phyloP scores from a whole-genome alignment of 2,797 vertebrate genomes.

The Acomys russatus region DNA sequence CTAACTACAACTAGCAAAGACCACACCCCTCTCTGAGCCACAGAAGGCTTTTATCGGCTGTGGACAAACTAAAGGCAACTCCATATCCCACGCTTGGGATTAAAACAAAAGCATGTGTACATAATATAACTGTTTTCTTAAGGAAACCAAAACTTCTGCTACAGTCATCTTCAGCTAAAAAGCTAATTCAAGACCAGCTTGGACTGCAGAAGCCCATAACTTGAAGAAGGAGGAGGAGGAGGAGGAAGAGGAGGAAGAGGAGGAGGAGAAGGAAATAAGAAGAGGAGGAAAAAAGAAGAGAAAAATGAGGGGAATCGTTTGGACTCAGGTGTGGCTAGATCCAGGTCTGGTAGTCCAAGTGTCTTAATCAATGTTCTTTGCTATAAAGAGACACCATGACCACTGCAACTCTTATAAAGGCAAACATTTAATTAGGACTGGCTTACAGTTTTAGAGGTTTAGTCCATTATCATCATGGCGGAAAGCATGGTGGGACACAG shows the following conservation, averaged over 20 bases:
- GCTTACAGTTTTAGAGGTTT: neutral
- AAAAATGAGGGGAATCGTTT: neutral
- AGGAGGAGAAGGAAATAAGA: neutral
- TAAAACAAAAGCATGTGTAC: too few species aligned
- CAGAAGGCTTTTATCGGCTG: too few species aligned
- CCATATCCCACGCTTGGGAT: too few species aligned
- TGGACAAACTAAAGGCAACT: too few species aligned
- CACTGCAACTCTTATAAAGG: neutral
- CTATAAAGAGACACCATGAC: neutral
- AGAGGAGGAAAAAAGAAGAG: neutral
- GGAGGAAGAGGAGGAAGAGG: neutral
- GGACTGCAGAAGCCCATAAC: neutral
- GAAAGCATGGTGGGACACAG: neutral
- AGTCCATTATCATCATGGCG: neutral
- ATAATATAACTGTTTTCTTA: too few species aligned
- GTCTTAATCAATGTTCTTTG: neutral
- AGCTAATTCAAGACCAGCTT: neutral
- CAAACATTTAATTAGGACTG: neutral
- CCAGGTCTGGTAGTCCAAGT: neutral
- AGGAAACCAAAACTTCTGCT: too few species aligned
- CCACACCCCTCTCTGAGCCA: too few species aligned
- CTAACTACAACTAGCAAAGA: too few species aligned
- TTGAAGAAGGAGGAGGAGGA: neutral
- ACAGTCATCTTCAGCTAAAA: neutral
- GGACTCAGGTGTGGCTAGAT: neutral